These are phyloP conservation scores for Melieria crassipennis DNA, from an alignment of 2,888 invertebrate species.

Conservation along the genomic window DNA sequence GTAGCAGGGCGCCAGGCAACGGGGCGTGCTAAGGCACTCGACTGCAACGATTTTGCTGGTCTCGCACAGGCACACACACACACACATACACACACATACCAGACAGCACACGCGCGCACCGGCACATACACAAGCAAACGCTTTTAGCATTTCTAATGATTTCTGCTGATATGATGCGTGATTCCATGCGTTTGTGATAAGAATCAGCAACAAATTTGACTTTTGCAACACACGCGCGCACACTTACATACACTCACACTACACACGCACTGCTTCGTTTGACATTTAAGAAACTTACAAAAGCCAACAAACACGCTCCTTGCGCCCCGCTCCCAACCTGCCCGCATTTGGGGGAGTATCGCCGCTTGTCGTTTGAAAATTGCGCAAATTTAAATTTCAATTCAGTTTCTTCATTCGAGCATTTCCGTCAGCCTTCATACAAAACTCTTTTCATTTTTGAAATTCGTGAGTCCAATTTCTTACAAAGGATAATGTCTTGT, in stretches of 20 bases:
- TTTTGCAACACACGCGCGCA: constrained; percentile 8
- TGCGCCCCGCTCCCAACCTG: not conserved
- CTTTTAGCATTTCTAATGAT: constrained; percentile 19
- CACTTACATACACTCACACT: constrained; percentile 6
- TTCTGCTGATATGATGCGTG: constrained; percentile 16
- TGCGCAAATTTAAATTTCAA: constrained; percentile 30
- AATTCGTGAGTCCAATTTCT: not conserved
- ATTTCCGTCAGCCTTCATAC: constrained; percentile 8
- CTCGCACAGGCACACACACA: not conserved
- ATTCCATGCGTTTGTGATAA: constrained; percentile 35
- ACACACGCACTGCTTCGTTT: not conserved
- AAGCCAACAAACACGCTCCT: constrained; percentile 6
- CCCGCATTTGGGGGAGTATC: too few relatives aligned
- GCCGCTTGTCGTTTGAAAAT: constrained; percentile 6
- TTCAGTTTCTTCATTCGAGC: constrained; percentile 33
- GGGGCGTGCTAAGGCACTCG: constrained; percentile 15
- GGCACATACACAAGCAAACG: not conserved
- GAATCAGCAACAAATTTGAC: constrained; percentile 41
- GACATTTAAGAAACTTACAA: constrained; percentile 11
- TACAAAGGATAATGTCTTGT: not conserved
- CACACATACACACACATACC: too few relatives aligned
- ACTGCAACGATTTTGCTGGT: constrained; percentile 11
- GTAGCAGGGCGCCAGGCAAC: constrained; percentile 12
- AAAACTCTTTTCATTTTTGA: not conserved
- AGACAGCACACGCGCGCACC: too few relatives aligned